These are phyloP conservation scores for Amblyornis subalaris DNA, from an alignment of 2,113 vertebrate species.

Conservation along the genomic window DNA sequence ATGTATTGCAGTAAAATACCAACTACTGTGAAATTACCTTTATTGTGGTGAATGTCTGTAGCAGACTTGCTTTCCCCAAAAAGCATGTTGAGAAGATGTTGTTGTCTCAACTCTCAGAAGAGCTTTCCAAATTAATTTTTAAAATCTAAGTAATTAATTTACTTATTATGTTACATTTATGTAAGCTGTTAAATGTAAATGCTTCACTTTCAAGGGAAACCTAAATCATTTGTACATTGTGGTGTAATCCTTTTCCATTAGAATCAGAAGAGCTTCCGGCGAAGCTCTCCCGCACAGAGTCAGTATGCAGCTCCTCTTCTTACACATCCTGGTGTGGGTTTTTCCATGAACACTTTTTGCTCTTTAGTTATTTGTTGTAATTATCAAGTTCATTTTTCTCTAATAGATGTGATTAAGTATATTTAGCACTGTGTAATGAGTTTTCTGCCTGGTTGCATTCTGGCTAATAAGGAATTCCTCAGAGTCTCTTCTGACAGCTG, in stretches of 20 bases:
- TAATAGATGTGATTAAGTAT: constrained; percentile 98
- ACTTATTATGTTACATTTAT: constrained; percentile 18
- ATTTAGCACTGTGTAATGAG: constrained; percentile 99
- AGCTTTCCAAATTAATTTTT: constrained; percentile 58
- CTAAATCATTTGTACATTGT: constrained; percentile 1
- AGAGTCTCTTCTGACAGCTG: constrained; percentile 79
- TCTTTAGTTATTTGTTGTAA: constrained; percentile 93
- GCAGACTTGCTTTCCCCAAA: background rate
- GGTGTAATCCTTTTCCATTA: background rate
- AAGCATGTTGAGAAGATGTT: background rate
- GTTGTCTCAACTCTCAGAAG: constrained; percentile 8
- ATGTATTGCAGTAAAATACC: background rate
- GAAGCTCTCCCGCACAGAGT: background rate
- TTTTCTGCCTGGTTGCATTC: constrained; percentile 98
- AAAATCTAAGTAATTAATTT: constrained; percentile 36
- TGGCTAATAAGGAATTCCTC: constrained; percentile 91
- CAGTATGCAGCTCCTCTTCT: background rate
- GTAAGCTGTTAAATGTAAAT: constrained; percentile 56
- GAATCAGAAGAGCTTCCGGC: background rate
- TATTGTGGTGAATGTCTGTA: background rate
- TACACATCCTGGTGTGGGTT: constrained; percentile 35
- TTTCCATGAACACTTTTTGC: constrained; percentile 69
- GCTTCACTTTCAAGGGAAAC: constrained; percentile 23
- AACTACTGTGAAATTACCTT: background rate
- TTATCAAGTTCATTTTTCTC: constrained; percentile 88